A percentile compares a stretch with the other conserved stretches of the same genome.
phyloP scores from a whole-genome alignment of 2,888 invertebrate genomes.

The Phyllotreta cruciferae region DNA sequence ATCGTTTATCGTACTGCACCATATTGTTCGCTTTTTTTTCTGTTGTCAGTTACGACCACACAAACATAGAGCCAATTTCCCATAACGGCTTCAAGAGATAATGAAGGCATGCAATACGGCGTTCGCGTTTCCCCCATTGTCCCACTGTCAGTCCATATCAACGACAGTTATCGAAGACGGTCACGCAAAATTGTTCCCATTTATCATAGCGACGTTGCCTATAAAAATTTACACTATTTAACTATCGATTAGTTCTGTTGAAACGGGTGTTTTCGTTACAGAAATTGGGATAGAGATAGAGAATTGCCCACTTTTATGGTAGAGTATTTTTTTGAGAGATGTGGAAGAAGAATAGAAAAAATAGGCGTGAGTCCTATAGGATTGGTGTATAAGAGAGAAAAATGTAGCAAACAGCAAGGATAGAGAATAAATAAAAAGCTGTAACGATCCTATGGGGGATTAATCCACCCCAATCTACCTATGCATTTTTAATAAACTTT shows the following conservation, averaged over 20 bases:
- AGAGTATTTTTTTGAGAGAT: background rate
- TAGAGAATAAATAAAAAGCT: no score
- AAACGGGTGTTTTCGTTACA: no score
- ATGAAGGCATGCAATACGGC: conserved; percentile 14
- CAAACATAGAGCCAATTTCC: conserved; percentile 14
- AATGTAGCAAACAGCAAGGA: background rate
- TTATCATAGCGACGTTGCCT: conserved; percentile 9
- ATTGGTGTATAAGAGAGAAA: no score
- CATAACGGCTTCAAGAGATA: conserved; percentile 8
- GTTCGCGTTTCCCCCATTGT: conserved; percentile 6
- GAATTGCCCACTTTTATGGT: no score
- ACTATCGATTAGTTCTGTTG: no score
- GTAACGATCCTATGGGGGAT: no score
- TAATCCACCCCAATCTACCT: no score
- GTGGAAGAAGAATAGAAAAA: background rate
- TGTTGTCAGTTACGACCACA: conserved; percentile 7
- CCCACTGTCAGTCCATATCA: conserved; percentile 19
- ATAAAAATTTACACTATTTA: background rate
- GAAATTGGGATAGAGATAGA: background rate
- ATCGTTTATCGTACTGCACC: conserved; percentile 10
- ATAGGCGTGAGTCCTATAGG: no score
- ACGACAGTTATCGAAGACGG: conserved; percentile 28
- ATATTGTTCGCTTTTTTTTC: background rate
- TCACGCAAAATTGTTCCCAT: conserved; percentile 23
- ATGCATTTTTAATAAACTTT: no score